Evolutionary conservation across 2,113 vertebrate genomes (phyloP).

Genomic region (Martes martes): DNA sequence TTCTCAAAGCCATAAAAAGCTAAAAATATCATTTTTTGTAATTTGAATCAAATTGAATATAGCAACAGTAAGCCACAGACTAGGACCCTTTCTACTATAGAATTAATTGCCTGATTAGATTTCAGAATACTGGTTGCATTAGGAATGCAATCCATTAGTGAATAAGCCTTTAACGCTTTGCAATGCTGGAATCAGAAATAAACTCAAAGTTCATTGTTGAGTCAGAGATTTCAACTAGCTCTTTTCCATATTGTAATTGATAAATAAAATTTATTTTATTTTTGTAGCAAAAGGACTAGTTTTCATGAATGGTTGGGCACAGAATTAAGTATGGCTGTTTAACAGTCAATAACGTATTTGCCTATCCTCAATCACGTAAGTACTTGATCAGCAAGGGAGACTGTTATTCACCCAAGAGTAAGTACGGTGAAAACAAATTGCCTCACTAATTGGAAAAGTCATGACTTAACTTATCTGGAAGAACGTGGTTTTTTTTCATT

Average conservation of each 20-base stretch:
- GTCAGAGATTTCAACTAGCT: not conserved
- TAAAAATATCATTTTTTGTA: not conserved
- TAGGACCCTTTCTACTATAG: not conserved
- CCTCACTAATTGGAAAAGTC: constrained; percentile 30
- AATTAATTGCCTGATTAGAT: constrained; percentile 9
- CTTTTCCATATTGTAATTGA: not conserved
- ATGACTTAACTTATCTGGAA: constrained; percentile 13
- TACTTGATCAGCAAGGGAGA: constrained; percentile 31
- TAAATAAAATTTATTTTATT: not conserved
- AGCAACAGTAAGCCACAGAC: not conserved
- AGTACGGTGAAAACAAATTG: constrained; percentile 18
- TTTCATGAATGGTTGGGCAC: constrained; percentile 25
- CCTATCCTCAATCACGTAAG: not conserved
- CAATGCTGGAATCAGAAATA: constrained; percentile 12
- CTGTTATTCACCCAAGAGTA: not conserved
- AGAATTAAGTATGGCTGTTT: not conserved
- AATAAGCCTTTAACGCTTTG: not conserved
- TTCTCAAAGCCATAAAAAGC: not conserved
- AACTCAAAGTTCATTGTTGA: constrained; percentile 7
- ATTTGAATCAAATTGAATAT: not conserved
- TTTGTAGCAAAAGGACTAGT: not conserved
- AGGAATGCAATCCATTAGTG: not conserved
- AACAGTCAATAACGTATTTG: constrained; percentile 31
- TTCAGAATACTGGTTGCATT: not conserved
- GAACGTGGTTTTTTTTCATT: not conserved